Evolutionary conservation across 2,797 vertebrate species (phyloP), one percentile per base, ranked within the genome.

Genomic region (Cossypha polioptera): DNA sequence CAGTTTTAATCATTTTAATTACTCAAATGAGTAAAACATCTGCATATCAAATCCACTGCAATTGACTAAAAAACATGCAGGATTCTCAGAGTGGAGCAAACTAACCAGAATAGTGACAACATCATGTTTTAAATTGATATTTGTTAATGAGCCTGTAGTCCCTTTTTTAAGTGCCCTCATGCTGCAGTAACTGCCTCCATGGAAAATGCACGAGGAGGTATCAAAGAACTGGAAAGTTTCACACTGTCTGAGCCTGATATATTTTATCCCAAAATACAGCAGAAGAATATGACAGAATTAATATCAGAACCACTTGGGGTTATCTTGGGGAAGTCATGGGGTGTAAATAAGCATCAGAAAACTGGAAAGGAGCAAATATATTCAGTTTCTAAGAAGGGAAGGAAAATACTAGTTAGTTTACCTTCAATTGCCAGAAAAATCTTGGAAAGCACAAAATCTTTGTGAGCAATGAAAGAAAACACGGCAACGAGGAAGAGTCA

Each of bases 51-150:
- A 18, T 28, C 19, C 38, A 21, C 16, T 58, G 50, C 28, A 80
- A n/a, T 9, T 28, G 21, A 18, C 25, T 78, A 13, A 50, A 82
- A 58, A 65, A 4, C 16, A 19, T 16, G 19, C n/a, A 61, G 15
- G 22, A 26, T 40, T 54, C 43, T 77, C 33, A 69, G 0, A 1
- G 16, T 33, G 15, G 42, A 80, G 18, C 5, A 69, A 89, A 43
- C 3, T 13, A 28, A 53, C 24, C 3, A 61, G 19, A 68, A 58
- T 21, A 48, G 15, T 62, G 17, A 47, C 33, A 62, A 35, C 4
- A 19, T 16, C 6, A 11, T 1, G 0, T 8, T 55, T 24, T 29
- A 40, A 55, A 7, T 43, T 53, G 14, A 0, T 54, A 21, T 67
- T 50, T 86, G 9, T 53, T 54, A 11, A 33, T 29, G n/a, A 62